phyloP scores from a whole-genome alignment of 2,888 invertebrate species.

The Chromoteleia sp. region DNA sequence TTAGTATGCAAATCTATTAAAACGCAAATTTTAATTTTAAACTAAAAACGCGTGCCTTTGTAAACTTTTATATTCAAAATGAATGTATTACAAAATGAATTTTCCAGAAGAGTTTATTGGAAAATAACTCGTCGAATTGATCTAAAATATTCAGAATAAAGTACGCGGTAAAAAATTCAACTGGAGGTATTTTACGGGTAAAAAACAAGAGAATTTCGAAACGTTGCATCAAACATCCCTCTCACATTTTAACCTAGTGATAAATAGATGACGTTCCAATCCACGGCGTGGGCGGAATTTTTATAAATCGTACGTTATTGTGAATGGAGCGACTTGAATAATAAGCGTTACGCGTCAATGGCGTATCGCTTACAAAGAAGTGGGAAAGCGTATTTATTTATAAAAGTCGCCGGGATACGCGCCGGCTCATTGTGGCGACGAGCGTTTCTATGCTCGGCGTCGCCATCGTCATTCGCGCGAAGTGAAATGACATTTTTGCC shows the following conservation, averaged over 20 bases:
- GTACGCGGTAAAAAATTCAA: neutral
- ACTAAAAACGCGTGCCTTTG: no score
- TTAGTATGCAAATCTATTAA: no score
- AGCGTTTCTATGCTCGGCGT: constrained; percentile 16
- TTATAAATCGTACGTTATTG: constrained; percentile 27
- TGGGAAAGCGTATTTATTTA: constrained; percentile 3
- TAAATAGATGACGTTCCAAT: constrained; percentile 52
- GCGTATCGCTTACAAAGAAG: constrained; percentile 34
- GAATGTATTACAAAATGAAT: no score
- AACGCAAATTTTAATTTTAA: no score
- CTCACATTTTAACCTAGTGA: constrained; percentile 23
- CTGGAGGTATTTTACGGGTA: neutral
- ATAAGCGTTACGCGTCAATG: constrained; percentile 51
- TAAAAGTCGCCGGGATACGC: constrained; percentile 18
- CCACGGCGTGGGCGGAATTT: constrained; percentile 39
- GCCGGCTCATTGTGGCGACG: neutral
- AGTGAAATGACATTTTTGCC: constrained; percentile 35
- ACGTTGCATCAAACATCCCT: neutral
- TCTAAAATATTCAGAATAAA: no score
- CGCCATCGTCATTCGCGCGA: constrained; percentile 26
- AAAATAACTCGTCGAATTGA: no score
- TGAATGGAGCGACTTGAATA: constrained; percentile 50
- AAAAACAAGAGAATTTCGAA: constrained; percentile 5
- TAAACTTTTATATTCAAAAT: no score
- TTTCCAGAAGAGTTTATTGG: no score